phyloP scores from a whole-genome alignment of 2,888 invertebrate genomes.

The Leucophenga maculata region DNA sequence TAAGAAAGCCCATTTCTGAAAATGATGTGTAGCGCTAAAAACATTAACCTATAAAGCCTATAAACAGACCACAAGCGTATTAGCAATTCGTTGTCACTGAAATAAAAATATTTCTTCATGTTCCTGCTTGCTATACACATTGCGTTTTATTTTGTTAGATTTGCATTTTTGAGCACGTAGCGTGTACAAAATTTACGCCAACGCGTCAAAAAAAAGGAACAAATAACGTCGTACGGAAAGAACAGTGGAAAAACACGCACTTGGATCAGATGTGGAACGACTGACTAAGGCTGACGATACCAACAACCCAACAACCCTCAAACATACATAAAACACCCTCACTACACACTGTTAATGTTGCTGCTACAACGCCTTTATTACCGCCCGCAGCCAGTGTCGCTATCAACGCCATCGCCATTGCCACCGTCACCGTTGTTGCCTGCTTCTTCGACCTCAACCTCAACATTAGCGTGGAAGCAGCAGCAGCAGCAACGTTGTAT shows the following conservation, averaged over 20 bases:
- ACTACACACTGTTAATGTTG: neutral
- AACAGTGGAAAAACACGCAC: neutral
- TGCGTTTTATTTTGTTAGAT: conserved; percentile 42
- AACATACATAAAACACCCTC: neutral
- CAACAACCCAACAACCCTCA: neutral
- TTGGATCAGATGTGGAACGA: neutral
- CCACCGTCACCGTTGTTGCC: neutral
- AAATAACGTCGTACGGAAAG: neutral
- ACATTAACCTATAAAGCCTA: neutral
- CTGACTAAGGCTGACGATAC: neutral
- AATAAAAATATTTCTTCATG: neutral
- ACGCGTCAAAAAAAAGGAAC: conserved; percentile 5
- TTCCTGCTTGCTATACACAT: conserved; percentile 32
- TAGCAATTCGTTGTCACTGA: no score
- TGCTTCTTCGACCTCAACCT: conserved; percentile 1
- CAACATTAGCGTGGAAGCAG: no score
- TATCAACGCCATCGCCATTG: neutral
- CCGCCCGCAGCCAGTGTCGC: neutral
- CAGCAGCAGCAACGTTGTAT: no score
- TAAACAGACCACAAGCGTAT: neutral
- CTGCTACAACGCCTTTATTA: neutral
- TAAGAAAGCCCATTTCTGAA: no score
- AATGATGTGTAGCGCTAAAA: neutral
- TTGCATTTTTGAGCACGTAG: conserved; percentile 57
- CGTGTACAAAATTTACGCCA: conserved; percentile 32